phyloP scores from a whole-genome alignment of 2,113 vertebrate species.

The Erpornis zantholeuca region DNA sequence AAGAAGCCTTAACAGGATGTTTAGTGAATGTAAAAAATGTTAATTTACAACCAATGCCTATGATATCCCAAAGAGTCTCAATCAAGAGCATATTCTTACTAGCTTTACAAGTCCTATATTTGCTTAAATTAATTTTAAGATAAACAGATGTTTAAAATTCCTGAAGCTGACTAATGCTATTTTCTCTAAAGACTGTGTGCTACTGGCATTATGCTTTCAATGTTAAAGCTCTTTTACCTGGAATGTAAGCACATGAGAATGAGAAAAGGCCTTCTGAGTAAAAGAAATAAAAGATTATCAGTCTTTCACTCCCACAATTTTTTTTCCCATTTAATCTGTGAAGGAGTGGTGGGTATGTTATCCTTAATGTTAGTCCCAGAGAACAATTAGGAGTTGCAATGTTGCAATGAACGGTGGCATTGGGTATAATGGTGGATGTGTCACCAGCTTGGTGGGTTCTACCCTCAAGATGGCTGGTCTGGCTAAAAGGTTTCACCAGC shows the following conservation, averaged over 20 bases:
- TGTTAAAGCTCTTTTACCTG: neutral
- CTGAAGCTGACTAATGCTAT: neutral
- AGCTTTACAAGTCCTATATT: neutral
- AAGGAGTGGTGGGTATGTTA: neutral
- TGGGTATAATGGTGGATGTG: neutral
- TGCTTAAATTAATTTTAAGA: neutral
- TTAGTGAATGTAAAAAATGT: conserved; percentile 19
- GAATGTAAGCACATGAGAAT: neutral
- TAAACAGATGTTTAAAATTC: neutral
- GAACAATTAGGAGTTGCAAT: neutral
- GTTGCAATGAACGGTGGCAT: neutral
- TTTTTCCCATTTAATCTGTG: neutral
- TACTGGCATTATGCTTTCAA: neutral
- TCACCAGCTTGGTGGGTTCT: neutral
- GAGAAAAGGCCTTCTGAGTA: neutral
- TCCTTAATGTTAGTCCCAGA: neutral
- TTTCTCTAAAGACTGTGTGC: neutral
- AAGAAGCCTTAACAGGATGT: conserved; percentile 29
- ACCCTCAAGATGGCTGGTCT: neutral
- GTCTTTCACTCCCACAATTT: neutral
- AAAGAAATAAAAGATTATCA: neutral
- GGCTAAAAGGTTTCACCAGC: neutral
- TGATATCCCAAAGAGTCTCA: neutral
- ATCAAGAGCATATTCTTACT: neutral
- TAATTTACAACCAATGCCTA: neutral